These are phyloP conservation scores for Pseudomugil tenellus DNA, from an alignment of 2,797 vertebrate genomes.

Conservation along the genomic window DNA sequence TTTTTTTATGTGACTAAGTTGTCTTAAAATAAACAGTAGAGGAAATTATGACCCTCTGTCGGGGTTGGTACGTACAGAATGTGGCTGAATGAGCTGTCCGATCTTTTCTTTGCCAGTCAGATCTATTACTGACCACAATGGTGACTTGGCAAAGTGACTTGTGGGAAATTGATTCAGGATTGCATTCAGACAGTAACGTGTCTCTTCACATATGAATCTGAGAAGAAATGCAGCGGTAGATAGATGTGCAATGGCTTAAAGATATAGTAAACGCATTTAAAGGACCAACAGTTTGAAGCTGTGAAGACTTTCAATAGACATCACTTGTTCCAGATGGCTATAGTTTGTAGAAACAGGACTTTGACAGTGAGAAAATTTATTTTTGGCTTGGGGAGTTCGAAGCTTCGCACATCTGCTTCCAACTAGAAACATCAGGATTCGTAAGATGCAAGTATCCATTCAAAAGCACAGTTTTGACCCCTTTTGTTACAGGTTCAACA, in stretches of 20 bases:
- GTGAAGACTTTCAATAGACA: background rate
- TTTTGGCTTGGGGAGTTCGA: background rate
- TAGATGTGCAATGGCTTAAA: background rate
- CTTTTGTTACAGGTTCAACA: too few relatives aligned
- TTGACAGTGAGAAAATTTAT: background rate
- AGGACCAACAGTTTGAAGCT: background rate
- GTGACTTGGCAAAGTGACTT: constrained; percentile 25
- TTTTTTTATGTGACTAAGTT: constrained; percentile 45
- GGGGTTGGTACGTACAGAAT: constrained; percentile 25
- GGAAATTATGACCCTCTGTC: constrained; percentile 62
- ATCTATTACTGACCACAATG: constrained; percentile 11
- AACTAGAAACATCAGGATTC: too few relatives aligned
- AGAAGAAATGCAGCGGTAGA: background rate
- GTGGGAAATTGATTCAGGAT: constrained; percentile 39
- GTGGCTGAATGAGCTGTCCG: constrained; percentile 27
- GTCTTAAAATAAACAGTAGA: constrained; percentile 70
- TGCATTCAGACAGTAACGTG: constrained; percentile 15
- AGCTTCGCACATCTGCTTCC: background rate
- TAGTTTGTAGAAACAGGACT: background rate
- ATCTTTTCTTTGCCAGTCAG: constrained; percentile 29
- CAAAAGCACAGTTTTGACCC: too few relatives aligned
- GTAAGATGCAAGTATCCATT: too few relatives aligned
- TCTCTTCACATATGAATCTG: constrained; percentile 23
- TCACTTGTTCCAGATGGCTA: background rate
- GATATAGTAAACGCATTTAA: background rate